Base-by-base conservation (phyloP, 2,888 invertebrate species). In the Pachycephus smyrnensis region DNA sequence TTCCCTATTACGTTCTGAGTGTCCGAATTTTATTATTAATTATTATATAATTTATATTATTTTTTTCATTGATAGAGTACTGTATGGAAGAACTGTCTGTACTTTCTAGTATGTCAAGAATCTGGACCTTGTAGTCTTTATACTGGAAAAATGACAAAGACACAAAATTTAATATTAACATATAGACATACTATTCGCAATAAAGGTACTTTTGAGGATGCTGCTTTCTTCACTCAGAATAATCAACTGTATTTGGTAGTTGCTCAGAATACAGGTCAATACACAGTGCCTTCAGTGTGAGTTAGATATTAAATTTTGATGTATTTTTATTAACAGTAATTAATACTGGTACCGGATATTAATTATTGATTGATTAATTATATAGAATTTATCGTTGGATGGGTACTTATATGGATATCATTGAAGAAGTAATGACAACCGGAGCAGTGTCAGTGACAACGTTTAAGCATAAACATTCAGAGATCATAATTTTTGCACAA, bases 341-440 rank as follows among this genome's bases (percentile, higher is more conserved):
- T 23, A 23, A 55, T 55, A 23, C 6, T 6, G 15, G 15, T 55
- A 23, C 6, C 23, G 15, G 15, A 12, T 4, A 40, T 40, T 40
- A 55, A 23, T 9, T 55, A 23, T 9, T 40, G 15, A 15, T 55
- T 55, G 23, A 55, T 9, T 55, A 23, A 55, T 55, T 55, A 23
- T 23, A 12, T 71, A 89, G 89, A 33, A 86, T 89, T 75, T 89
- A 89, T 71, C 83, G 84, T 33, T 89, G 89, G 89, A 86, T 84
- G 68, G 88, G 84, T 11, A 89, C 88, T 11, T 88, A 88, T 77
- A 88, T 89, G 88, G 88, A 88, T 71, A 79, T 82, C 68, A 81
- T 86, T 11, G 30, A 75, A 11, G 78, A 83, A 23, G 79, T 86
- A 68, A 73, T 77, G 73, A 87, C 86, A 6, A 82, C 80, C 12